Evolutionary conservation across 1,140 invertebrate genomes (phyloP).

Genomic region (Drosophila ercepeae): DNA sequence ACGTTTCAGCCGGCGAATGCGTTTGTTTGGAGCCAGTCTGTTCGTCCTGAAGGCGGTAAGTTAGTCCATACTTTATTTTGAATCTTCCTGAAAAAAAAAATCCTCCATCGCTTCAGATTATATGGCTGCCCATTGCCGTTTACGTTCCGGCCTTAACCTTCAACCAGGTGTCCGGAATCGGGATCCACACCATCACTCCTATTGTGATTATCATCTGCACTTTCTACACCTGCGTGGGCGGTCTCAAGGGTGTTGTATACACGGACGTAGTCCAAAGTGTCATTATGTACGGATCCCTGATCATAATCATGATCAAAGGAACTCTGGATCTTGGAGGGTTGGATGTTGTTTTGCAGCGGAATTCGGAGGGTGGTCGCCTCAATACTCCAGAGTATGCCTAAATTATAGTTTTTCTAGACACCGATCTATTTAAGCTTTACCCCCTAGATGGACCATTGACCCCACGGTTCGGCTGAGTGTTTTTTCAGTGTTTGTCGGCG

Average conservation of each 20-base stretch:
- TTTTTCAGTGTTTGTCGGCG: conserved; percentile 91
- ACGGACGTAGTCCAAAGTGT: conserved; percentile 95
- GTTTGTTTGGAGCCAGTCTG: conserved; percentile 89
- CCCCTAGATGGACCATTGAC: conserved; percentile 87
- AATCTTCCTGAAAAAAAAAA: background rate
- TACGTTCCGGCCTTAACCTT: conserved; percentile 93
- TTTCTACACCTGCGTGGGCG: conserved; percentile 96
- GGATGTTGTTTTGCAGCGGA: conserved; percentile 88
- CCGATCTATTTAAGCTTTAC: background rate
- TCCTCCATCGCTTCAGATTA: conserved; percentile 83
- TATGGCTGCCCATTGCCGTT: conserved; percentile 89
- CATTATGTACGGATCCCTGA: conserved; percentile 93
- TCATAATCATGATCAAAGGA: conserved; percentile 92
- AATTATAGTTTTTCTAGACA: background rate
- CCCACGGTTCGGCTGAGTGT: conserved; percentile 90
- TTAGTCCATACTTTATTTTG: conserved; percentile 14
- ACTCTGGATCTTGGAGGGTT: conserved; percentile 92
- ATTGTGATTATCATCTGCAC: conserved; percentile 94
- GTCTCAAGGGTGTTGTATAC: conserved; percentile 96
- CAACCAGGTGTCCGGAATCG: conserved; percentile 93
- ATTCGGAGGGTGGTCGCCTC: conserved; percentile 89
- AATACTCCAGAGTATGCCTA: conserved; percentile 89
- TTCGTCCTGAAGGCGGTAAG: conserved; percentile 89
- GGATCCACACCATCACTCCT: conserved; percentile 91
- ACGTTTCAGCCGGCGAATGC: conserved; percentile 89